Evolutionary conservation across 2,113 vertebrate genomes (phyloP), one percentile per base, ranked within the genome.

Genomic region (Elephas maximus): DNA sequence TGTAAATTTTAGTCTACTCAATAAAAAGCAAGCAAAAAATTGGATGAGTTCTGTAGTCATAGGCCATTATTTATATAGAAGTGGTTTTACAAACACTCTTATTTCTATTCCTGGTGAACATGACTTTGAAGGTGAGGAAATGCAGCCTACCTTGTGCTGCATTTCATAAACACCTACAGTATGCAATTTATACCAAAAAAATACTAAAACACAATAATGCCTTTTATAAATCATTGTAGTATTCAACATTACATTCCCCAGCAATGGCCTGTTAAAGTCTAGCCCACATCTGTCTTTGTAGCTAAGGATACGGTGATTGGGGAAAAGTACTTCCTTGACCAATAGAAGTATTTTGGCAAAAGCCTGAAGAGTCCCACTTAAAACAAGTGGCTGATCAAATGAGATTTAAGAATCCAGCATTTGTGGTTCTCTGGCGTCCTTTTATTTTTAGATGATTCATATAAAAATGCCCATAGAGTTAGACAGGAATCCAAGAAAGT

Each of bases 121-220:
- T 90, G 69, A 97, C 81, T 97, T 97, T 94, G 81, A 98, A 96
- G 77, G 41, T 63, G 53, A 97, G 4, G 1, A 11, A 95, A 77
- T 78, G 92, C 5, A 63, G 76, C 83, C 95, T 97, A 57, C 67
- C 6, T 48, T 86, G 28, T 37, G 18, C 73, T 92, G 57, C n/a
- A 93, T 96, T 96, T 95, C 11, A 94, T 89, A 96, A 94, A 84
- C 48, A 93, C 24, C 8, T 91, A n/a, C 33, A 96, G 44, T 91
- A 94, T 96, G 33, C 33, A 82, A 62, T 88, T 76, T 91, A 21
- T 95, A 57, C 4, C 65, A 71, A 41, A 51, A 93, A 62, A 57
- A 63, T 65, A 37, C 37, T 90, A 60, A 44, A 91, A 92, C 26
- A 92, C 33, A 60, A 7, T 53, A 87, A 0, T 44, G 44, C 6